Percentiles rank a stretch among this genome's conserved stretches.
Conservation (phyloP, 2,888 invertebrate genomes). For the Notodonta ziczac region DNA sequence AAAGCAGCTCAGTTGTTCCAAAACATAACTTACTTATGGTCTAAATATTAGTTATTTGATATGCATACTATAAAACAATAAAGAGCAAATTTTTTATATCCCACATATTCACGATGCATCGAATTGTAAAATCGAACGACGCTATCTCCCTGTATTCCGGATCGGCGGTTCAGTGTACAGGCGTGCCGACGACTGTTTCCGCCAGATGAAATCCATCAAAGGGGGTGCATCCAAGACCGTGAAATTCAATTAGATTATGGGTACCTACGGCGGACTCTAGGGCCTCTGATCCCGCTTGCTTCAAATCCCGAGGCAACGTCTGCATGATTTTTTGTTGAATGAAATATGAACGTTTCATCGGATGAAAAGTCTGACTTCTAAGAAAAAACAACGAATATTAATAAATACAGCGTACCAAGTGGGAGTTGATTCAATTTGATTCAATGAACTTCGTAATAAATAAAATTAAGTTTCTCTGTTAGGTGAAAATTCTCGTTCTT, state of each 20-base stretch:
- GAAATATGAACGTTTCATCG: constrained; percentile 14
- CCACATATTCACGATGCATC: constrained; percentile 21
- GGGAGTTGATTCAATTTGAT: neutral
- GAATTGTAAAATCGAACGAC: constrained; percentile 33
- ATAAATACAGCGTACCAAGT: neutral
- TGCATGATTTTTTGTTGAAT: constrained; percentile 20
- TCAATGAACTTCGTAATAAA: neutral
- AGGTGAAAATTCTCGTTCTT: no score
- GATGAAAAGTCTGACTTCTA: constrained; percentile 15
- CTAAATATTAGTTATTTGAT: no score
- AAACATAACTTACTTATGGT: no score
- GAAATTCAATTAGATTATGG: constrained; percentile 66
- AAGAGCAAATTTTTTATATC: constrained; percentile 2
- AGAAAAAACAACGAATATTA: neutral
- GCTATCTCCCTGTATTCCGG: constrained; percentile 45
- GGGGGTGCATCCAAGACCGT: constrained; percentile 56
- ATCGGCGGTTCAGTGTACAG: constrained; percentile 53
- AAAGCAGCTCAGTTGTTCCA: no score
- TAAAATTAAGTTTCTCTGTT: no score
- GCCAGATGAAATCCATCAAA: constrained; percentile 64
- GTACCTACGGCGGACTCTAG: constrained; percentile 35
- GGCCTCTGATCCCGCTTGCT: constrained; percentile 33
- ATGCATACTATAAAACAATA: no score
- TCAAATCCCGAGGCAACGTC: constrained; percentile 27
- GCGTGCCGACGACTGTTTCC: constrained; percentile 51